Percentiles rank a stretch among this genome's conserved stretches.
Conservation (phyloP, 2,888 invertebrate genomes). For the Calephelis perditalis region DNA sequence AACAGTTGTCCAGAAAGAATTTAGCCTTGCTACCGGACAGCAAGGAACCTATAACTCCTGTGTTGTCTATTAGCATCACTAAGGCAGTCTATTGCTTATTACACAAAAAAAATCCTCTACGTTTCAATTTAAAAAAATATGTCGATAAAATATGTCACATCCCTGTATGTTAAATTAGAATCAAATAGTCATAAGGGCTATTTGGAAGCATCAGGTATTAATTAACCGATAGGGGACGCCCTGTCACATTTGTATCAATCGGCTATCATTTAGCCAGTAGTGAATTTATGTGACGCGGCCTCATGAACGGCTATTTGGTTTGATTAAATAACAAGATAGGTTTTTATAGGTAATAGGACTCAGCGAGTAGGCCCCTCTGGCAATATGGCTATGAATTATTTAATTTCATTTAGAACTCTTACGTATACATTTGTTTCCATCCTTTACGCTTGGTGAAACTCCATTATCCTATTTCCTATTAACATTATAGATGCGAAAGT, state of each 20-base stretch:
- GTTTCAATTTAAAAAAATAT: not conserved
- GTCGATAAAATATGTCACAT: slow-evolving; percentile 2
- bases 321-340: slow-evolving; percentile 6
- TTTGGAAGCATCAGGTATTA: slow-evolving; percentile 10
- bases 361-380: not conserved
- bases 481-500: too few relatives aligned
- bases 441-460: too few relatives aligned
- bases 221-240: slow-evolving; percentile 12
- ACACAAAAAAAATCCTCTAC: too few relatives aligned
- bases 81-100: too few relatives aligned
- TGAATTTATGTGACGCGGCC: slow-evolving; percentile 1
- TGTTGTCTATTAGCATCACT: too few relatives aligned
- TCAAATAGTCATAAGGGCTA: slow-evolving; percentile 11
- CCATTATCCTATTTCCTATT: too few relatives aligned
- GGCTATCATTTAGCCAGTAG: slow-evolving; percentile 8
- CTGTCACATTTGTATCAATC: slow-evolving; percentile 13
- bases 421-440: too few relatives aligned
- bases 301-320: slow-evolving; percentile 9
- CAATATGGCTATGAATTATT: too few relatives aligned
- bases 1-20: too few relatives aligned
- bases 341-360: not conserved
- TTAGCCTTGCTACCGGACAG: too few relatives aligned
- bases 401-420: too few relatives aligned
- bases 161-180: not conserved
- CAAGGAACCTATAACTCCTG: too few relatives aligned